Percentiles rank a stretch among this genome's conserved stretches.
Evolutionary conservation across 2,113 vertebrate genomes (phyloP).

Genomic region (Rhipidura dahli): DNA sequence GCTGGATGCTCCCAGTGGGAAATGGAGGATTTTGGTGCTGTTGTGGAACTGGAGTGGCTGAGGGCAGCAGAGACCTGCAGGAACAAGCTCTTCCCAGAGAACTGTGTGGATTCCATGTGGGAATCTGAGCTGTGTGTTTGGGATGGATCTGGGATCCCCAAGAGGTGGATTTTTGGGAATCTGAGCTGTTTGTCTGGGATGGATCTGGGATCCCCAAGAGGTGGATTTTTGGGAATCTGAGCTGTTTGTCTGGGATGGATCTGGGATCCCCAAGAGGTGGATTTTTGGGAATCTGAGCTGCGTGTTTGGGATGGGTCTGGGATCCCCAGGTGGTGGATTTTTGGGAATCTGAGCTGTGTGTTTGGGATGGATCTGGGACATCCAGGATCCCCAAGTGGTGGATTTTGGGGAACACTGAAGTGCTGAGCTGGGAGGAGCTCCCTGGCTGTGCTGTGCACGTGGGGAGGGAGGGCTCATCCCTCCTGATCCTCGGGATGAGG

Average conservation of each 20-base stretch:
- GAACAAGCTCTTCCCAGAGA: not conserved
- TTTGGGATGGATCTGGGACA: not conserved
- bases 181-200: not conserved
- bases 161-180: not conserved
- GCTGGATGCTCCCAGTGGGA: not conserved
- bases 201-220: not conserved
- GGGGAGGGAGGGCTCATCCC: not conserved
- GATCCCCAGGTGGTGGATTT: not conserved
- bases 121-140: not conserved
- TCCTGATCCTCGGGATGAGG: not conserved
- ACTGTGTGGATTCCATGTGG: fast-evolving
- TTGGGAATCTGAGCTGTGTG: too few relatives aligned
- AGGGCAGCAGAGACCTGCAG: not conserved
- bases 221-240: not conserved
- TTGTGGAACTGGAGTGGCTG: not conserved
- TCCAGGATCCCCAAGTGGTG: not conserved
- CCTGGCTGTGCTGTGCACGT: not conserved
- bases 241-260: not conserved
- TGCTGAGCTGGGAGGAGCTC: not conserved
- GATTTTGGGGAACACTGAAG: not conserved
- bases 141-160: not conserved
- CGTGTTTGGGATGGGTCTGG: not conserved
- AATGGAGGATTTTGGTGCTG: not conserved
- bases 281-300: not conserved
- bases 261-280: too few relatives aligned